These are phyloP conservation scores for Phylloscopus trochiloides DNA, from an alignment of 2,113 vertebrate species.

Conservation along the genomic window DNA sequence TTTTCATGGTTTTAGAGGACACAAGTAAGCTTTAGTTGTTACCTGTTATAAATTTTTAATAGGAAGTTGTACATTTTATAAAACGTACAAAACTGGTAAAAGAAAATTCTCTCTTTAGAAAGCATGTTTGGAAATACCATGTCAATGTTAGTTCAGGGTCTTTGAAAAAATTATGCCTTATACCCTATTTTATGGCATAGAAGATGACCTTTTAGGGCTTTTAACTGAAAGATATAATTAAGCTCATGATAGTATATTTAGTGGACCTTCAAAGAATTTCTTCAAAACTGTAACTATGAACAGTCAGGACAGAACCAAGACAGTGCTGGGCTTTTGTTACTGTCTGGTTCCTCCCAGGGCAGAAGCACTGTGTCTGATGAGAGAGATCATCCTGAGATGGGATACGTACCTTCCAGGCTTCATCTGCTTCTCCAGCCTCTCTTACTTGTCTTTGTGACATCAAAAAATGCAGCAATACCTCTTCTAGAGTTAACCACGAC, in stretches of 20 bases:
- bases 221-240: background rate
- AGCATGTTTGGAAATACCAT: background rate
- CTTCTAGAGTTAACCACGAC: background rate
- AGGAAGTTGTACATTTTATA: background rate
- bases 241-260: background rate
- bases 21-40: background rate
- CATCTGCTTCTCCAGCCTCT: background rate
- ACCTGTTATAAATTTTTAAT: background rate
- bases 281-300: background rate
- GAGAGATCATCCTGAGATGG: background rate
- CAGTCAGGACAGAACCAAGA: background rate
- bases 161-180: background rate
- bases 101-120: background rate
- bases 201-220: background rate
- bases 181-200: background rate
- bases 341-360: background rate
- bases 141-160: background rate
- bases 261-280: background rate
- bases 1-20: background rate
- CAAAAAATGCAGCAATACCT: background rate
- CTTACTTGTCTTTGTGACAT: background rate
- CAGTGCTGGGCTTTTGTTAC: background rate
- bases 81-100: background rate
- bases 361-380: background rate
- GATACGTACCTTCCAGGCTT: background rate